phyloP scores from a whole-genome alignment of 2,113 vertebrate species.

The Tricholaema leucomelas region DNA sequence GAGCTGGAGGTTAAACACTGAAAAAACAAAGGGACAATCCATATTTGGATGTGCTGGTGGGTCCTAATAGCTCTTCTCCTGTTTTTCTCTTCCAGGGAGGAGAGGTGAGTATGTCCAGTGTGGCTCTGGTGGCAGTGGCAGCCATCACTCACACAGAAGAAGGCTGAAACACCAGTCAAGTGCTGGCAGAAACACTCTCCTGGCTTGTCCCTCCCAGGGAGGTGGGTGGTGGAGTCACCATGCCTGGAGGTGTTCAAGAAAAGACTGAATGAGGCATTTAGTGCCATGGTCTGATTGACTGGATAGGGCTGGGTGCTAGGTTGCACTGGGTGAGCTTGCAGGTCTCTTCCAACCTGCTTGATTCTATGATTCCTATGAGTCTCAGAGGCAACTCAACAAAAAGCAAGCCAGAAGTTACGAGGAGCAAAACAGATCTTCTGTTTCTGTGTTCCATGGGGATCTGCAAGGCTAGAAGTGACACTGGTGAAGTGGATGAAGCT shows the following conservation, averaged over 20 bases:
- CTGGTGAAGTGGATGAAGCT: not conserved
- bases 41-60: not conserved
- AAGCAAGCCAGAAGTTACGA: not conserved
- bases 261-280: too few relatives aligned
- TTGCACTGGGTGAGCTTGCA: too few relatives aligned
- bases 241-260: too few relatives aligned
- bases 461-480: not conserved
- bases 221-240: too few relatives aligned
- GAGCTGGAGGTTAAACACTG: not conserved
- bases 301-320: too few relatives aligned
- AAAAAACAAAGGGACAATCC: not conserved
- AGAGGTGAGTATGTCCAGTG: rapidly evolving
- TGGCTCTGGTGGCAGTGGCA: not conserved
- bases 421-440: too few relatives aligned
- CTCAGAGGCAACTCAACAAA: not conserved
- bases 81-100: not conserved
- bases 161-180: not conserved
- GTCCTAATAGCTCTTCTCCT: not conserved
- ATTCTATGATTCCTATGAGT: too few relatives aligned
- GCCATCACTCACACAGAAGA: not conserved
- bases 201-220: not conserved
- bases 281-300: too few relatives aligned
- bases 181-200: not conserved
- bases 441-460: not conserved
- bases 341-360: too few relatives aligned